phyloP scores from a whole-genome alignment of 2,888 invertebrate genomes.

The Acanthopleura granulata region DNA sequence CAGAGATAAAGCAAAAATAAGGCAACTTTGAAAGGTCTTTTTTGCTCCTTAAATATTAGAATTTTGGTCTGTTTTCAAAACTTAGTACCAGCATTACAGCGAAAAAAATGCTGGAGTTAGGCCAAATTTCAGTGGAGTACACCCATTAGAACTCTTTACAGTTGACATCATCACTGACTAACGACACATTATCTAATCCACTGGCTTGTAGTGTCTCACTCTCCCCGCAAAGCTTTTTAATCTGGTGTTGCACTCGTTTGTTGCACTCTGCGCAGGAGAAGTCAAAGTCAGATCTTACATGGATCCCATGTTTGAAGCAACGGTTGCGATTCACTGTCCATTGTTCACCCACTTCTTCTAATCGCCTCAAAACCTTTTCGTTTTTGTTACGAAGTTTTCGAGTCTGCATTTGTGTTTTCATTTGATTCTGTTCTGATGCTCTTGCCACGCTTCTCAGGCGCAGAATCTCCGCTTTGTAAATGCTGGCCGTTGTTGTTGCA shows the following conservation, averaged over 20 bases:
- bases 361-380: neutral
- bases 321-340: slow-evolving; percentile 28
- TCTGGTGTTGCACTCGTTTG: slow-evolving; percentile 43
- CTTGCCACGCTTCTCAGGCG: slow-evolving; percentile 39
- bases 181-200: neutral
- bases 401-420: slow-evolving; percentile 23
- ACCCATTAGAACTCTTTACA: no score
- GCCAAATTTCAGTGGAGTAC: no score
- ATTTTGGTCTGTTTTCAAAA: no score
- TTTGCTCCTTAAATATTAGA: no score
- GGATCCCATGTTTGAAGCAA: slow-evolving; percentile 41
- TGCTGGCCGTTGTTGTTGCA: slow-evolving; percentile 49
- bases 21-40: no score
- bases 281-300: slow-evolving; percentile 35
- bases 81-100: no score
- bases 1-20: no score
- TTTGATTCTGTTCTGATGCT: slow-evolving; percentile 39
- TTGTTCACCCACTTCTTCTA: neutral
- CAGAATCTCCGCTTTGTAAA: slow-evolving; percentile 43
- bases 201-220: slow-evolving; percentile 26
- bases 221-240: slow-evolving; percentile 43
- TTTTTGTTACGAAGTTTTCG: neutral
- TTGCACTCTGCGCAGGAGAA: slow-evolving; percentile 47
- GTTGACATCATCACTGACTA: neutral
- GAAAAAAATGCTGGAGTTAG: no score